Base-by-base conservation (phyloP, 2,797 vertebrate genomes). In the Ambastaia sidthimunki region DNA sequence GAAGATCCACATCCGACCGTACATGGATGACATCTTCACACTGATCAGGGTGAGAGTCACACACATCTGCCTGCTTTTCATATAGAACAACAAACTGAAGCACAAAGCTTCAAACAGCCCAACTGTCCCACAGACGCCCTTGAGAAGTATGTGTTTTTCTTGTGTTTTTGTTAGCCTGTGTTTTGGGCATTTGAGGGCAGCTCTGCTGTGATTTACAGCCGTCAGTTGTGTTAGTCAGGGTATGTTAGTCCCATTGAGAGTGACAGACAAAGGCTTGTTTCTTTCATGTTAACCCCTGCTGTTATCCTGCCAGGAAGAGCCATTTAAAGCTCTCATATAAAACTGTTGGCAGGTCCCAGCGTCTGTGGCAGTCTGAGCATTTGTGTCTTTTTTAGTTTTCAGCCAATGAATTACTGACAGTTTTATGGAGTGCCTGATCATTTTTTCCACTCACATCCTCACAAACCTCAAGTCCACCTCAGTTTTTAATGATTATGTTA, bases 21-120 rank as follows among this genome's bases (percentile, higher is more conserved):
- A 99, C 78, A 99, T 99, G 98, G 97, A 99, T 65, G 98, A 99
- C 89, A 99, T 99, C 80, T 98, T 99, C 89, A 97, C 97, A 72
- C 94, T 99, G 78, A 98, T 99, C 91, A 95, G 96, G 90, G 98
- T 99, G 86, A 97, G 97, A 96, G 71, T 67, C 28, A 11, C 47
- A 67, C 16, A 47, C 50, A 57, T 28, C 41, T 62, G 68, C 23
- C 9, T 13, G 2, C 28, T n/a, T 18, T 55, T 57, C 5, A n/a
- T 48, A 10, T 44, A 23, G 55, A 71, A 68, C 37, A 34, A 25
- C 18, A 6, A 16, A 28, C 57, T 44, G 3, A n/a, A n/a, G 28
- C 52, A 68, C 15, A 34, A 11, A 25, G 7, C 12, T 19, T 44
- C 21, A 55, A 50, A 23, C 69, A 37, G 25, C 37, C 4, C 63